Evolutionary conservation across 2,113 vertebrate species (phyloP), one percentile per base, ranked within the genome.

Genomic region (Rhombomys opimus): DNA sequence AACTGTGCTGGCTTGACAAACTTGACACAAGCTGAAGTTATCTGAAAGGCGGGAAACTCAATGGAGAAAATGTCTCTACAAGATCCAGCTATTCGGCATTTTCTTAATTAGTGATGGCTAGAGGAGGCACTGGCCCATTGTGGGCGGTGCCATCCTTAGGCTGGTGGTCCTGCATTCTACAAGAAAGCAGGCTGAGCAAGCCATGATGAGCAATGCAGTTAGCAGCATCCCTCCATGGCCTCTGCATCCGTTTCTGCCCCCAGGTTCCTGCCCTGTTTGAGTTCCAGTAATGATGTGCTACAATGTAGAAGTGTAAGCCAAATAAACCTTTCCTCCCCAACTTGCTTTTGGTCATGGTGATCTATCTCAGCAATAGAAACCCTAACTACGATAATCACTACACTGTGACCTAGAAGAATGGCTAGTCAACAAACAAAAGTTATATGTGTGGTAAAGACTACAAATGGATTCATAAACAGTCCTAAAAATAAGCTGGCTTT

Each of bases 401-500:
- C 38, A 73, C 5, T 5, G 3, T 41, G 82, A 57, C 52, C 81
- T 85, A 94, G 41, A 85, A 88, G 46, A 80, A 17, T 15, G 11
- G 30, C 59, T 23, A 46, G 46, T 87, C 81, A 96, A 84, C 46
- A 90, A 92, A 73, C 57, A 72, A 73, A 78, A 38, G 38, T n/a
- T 94, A 89, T 82, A 75, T 89, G 82, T 5, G 75, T 25, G 18
- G 82, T 82, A 88, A 76, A 90, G 52, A 76, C 57, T 65, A 59
- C 25, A 93, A 76, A 54, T 38, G 90, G 82, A 76, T 41, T 78
- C n/a, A 61, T 30, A 88, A 86, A 93, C 2, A 93, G 54, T 41
- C 22, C 46, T 10, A 32, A 77, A 81, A 92, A 52, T 27, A 65
- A 91, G 78, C 35, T 50, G 52, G 30, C 54, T 87, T 93, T 61